Conservation (phyloP, 2,113 vertebrate genomes). For the Gnathonemus echidnorhynchus region DNA sequence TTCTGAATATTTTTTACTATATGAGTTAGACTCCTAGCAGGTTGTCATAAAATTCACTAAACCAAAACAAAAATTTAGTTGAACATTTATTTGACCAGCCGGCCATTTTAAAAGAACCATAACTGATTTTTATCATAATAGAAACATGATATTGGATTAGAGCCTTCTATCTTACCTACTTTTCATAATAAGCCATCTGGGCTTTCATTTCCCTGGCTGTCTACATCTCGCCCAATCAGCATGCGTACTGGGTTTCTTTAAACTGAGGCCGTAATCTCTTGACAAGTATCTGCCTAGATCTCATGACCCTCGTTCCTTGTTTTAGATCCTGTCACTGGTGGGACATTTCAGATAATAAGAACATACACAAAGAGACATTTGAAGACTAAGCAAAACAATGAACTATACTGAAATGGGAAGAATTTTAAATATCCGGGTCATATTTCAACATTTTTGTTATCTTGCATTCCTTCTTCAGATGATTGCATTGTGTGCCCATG, state of each 20-base stretch:
- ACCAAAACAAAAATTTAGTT: neutral
- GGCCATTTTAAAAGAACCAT: conserved; percentile 1
- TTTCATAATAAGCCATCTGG: conserved; percentile 9
- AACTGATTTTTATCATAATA: neutral
- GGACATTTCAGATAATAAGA: conserved; percentile 13
- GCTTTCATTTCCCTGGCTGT: conserved; percentile 2
- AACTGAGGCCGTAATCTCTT: conserved; percentile 1
- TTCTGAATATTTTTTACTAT: neutral
- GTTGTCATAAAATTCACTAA: neutral
- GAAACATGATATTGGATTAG: conserved; percentile 20
- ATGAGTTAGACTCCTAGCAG: neutral
- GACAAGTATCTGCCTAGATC: neutral
- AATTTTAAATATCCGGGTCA: neutral
- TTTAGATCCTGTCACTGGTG: neutral
- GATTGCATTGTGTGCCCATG: neutral
- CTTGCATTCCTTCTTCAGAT: neutral
- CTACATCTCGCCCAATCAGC: conserved; percentile 11
- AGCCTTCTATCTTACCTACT: neutral
- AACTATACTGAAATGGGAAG: neutral
- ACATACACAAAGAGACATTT: conserved; percentile 13
- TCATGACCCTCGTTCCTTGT: neutral
- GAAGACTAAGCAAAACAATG: neutral
- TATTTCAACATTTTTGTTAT: neutral
- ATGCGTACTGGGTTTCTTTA: conserved; percentile 14
- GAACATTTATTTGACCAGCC: neutral